Conservation (phyloP, 2,113 vertebrate genomes). For the Malaclemys terrapin region DNA sequence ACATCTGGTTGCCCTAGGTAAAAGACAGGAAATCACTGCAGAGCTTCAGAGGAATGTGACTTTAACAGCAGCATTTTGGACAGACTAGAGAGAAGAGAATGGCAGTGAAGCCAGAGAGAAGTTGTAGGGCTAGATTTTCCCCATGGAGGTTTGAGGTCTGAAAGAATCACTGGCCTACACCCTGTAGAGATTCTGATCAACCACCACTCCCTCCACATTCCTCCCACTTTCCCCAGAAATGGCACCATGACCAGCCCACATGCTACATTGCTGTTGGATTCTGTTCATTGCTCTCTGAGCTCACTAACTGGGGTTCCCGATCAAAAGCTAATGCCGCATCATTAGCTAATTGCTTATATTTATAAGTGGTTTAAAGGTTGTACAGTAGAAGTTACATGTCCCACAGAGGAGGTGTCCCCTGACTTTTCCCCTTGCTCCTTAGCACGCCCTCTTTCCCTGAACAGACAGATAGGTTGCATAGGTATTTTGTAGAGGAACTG, state of each 20-base stretch:
- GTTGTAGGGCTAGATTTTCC: neutral
- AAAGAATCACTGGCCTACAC: neutral
- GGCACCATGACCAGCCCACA: neutral
- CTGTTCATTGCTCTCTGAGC: neutral
- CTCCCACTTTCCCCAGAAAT: neutral
- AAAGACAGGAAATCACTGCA: neutral
- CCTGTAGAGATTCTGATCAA: neutral
- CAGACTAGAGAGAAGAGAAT: neutral
- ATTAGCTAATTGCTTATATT: neutral
- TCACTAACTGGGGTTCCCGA: neutral
- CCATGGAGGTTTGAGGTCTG: neutral
- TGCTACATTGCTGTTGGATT: neutral
- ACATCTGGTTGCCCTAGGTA: neutral
- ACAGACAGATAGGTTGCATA: neutral
- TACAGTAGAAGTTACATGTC: neutral
- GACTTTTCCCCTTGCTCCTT: neutral
- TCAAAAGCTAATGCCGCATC: neutral
- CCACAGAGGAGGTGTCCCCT: neutral
- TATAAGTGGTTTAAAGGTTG: accelerated
- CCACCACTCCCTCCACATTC: neutral
- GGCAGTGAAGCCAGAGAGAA: neutral
- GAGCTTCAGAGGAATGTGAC: neutral
- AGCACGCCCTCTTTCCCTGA: accelerated
- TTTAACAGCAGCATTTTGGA: neutral
- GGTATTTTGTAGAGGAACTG: neutral